Evolutionary conservation across 2,888 invertebrate genomes (phyloP).

Genomic region (Mactromeris polynyma): DNA sequence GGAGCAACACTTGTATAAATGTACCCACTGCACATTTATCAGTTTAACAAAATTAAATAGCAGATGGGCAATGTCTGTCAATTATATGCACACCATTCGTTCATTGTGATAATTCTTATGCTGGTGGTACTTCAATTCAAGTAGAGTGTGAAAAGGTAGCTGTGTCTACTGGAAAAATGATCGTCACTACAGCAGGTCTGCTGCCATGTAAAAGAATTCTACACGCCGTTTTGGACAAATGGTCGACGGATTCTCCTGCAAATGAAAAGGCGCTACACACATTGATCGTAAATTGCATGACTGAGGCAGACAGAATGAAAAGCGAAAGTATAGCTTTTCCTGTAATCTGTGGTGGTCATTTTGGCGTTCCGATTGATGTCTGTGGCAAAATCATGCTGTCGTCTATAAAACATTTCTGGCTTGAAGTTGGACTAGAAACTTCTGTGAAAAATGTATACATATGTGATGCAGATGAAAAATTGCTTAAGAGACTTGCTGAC

Average conservation of each 20-base stretch:
- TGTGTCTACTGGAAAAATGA: neutral
- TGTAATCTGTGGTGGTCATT: slow-evolving; percentile 17
- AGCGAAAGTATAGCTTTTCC: slow-evolving; percentile 32
- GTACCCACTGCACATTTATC: too few species aligned
- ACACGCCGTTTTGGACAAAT: slow-evolving; percentile 70
- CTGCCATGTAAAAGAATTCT: slow-evolving; percentile 58
- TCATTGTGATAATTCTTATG: neutral
- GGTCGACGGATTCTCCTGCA: slow-evolving; percentile 27
- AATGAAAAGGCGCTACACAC: neutral
- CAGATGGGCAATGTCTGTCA: too few species aligned
- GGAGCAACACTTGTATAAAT: too few species aligned
- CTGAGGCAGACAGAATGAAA: neutral
- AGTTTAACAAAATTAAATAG: too few species aligned
- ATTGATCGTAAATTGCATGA: slow-evolving; percentile 27
- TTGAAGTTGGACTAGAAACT: neutral
- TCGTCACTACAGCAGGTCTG: neutral
- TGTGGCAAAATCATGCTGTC: slow-evolving; percentile 19
- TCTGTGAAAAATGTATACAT: neutral
- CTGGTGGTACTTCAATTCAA: neutral
- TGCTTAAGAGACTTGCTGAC: neutral
- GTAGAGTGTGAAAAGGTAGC: neutral
- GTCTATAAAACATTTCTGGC: neutral
- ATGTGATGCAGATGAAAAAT: neutral
- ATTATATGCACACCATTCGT: neutral
- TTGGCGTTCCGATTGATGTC: slow-evolving; percentile 24